A percentile compares a stretch with the other conserved stretches of the same genome.
These are phyloP conservation scores for Buteo buteo DNA, from an alignment of 2,113 vertebrate species.

Conservation along the genomic window DNA sequence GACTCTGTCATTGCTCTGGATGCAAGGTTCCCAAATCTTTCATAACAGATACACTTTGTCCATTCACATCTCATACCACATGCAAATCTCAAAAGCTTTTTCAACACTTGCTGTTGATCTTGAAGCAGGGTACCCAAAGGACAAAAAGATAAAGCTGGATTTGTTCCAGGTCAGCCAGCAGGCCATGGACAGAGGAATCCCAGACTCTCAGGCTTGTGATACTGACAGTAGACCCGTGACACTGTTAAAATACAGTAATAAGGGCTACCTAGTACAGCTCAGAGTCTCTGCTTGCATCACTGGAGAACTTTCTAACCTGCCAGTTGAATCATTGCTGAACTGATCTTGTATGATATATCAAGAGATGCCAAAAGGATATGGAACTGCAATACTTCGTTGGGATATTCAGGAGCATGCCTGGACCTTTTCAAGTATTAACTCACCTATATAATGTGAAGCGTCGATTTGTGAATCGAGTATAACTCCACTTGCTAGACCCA, in stretches of 20 bases:
- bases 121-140: neutral
- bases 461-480: constrained; percentile 82
- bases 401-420: neutral
- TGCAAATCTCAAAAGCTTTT: neutral
- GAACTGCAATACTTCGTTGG: neutral
- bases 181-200: neutral
- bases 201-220: neutral
- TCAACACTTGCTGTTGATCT: neutral
- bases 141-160: neutral
- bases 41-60: neutral
- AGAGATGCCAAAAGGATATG: neutral
- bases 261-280: neutral
- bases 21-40: neutral
- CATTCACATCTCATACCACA: neutral
- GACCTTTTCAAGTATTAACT: neutral
- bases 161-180: neutral
- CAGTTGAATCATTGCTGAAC: neutral
- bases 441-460: constrained; percentile 79
- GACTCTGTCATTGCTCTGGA: neutral
- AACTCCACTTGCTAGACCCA: constrained; percentile 83
- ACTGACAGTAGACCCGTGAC: neutral
- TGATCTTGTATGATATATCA: neutral
- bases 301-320: neutral
- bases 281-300: neutral
- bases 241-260: neutral